These are phyloP conservation scores for Murina feae DNA, from an alignment of 2,113 vertebrate genomes.

Conservation along the genomic window DNA sequence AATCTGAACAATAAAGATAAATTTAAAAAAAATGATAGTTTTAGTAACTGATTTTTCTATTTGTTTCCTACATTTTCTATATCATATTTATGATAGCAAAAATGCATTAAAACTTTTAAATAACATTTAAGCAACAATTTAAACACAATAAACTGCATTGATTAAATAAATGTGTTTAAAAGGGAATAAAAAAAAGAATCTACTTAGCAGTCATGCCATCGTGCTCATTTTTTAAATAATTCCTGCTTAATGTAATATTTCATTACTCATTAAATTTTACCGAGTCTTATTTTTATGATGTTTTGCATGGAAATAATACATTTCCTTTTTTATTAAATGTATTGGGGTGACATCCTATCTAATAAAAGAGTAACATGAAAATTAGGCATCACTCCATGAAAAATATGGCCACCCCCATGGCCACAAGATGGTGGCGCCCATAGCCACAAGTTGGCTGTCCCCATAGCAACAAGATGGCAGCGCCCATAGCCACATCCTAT, in stretches of 20 bases:
- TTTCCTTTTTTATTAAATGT: background rate
- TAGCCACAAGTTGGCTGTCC: too few relatives aligned
- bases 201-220: background rate
- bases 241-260: background rate
- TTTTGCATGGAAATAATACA: background rate
- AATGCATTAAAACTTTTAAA: background rate
- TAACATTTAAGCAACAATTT: constrained; percentile 9
- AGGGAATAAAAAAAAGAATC: background rate
- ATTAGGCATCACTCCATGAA: too few relatives aligned
- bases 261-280: constrained; percentile 2
- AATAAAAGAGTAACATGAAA: too few relatives aligned
- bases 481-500: too few relatives aligned
- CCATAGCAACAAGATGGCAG: too few relatives aligned
- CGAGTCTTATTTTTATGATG: background rate
- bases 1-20: too few relatives aligned
- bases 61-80: background rate
- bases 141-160: background rate
- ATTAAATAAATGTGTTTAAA: constrained; percentile 32
- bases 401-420: too few relatives aligned
- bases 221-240: constrained; percentile 19
- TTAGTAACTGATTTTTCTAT: constrained; percentile 49
- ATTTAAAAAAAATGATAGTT: too few relatives aligned
- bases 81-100: constrained; percentile 5
- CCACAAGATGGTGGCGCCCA: too few relatives aligned
- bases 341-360: background rate